phyloP scores from a whole-genome alignment of 2,797 vertebrate genomes.

The Capromys pilorides region DNA sequence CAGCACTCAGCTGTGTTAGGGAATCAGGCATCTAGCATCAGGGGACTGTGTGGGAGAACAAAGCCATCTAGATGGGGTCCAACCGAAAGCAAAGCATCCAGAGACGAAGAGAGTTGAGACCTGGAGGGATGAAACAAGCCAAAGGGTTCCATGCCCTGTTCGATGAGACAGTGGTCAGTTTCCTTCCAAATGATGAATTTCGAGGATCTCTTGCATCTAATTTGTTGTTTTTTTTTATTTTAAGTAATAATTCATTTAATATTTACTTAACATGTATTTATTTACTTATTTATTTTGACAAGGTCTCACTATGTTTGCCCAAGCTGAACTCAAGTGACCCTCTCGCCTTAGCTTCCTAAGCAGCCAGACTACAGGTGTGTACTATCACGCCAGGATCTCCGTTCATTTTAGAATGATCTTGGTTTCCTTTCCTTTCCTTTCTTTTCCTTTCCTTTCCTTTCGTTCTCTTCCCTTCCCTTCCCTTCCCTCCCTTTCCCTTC shows the following conservation, averaged over 20 bases:
- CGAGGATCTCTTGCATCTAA: background rate
- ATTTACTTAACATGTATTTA: background rate
- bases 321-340: background rate
- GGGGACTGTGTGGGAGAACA: background rate
- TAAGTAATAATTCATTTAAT: background rate
- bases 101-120: slow-evolving; percentile 8
- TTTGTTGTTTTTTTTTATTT: background rate
- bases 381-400: background rate
- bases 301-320: background rate
- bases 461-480: too few species aligned
- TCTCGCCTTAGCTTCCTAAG: background rate
- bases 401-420: slow-evolving; percentile 44
- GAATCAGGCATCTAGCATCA: background rate
- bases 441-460: too few species aligned
- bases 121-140: background rate
- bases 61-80: slow-evolving; percentile 3
- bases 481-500: too few species aligned
- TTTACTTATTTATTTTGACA: background rate
- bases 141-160: background rate
- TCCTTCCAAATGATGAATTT: background rate
- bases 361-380: background rate
- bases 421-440: background rate
- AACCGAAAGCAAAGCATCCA: slow-evolving; percentile 20
- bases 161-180: background rate
- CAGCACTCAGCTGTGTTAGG: background rate